Base-by-base conservation (phyloP, 2,797 vertebrate genomes). In the Melopsittacus undulatus region DNA sequence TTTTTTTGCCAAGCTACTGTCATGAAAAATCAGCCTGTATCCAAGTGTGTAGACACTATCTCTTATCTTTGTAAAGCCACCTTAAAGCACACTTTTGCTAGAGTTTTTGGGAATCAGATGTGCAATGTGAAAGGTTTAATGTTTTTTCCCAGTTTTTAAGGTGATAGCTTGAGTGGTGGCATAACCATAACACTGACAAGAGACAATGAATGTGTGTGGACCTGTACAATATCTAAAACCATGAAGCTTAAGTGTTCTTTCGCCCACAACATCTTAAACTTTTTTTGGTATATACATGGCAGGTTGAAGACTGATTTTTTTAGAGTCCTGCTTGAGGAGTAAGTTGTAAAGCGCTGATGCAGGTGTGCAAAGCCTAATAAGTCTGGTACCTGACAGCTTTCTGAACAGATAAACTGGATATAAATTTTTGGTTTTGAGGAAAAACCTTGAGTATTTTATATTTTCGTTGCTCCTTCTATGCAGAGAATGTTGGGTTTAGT, bases 31-130 rank as follows among this genome's bases (percentile, higher is more conserved):
- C 22, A 76, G 23, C 51, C 5, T 38, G 7, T 38, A 42, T 30
- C 30, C 5, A 21, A 43, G 36, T 40, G n/a, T 1, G 1, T 72
- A 22, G 69, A 13, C 1, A 1, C 12, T 49, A 3, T 6, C 17
- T 48, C 54, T 76, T 34, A 30, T 26, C 48, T 77, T 73, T 32
- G 66, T 52, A 83, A 84, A 42, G 22, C 8, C 26, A 36, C 54
- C 40, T 67, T 64, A 46, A 75, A 80, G 30, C 56, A 24, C 13
- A 3, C 26, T 38, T 5, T 3, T 24, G 20, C 42, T 59, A 3
- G 36, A 45, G 29, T 29, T 45, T 80, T 66, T 29, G 26, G 49
- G 22, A 10, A 16, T 57, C 15, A 11, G 4, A 30, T 46, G n/a
- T 68, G 32, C 29, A 27, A 14, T 61, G 61, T 13, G 18, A 46